These are phyloP conservation scores for Brenthis ino DNA, from an alignment of 2,888 invertebrate genomes.

Conservation along the genomic window DNA sequence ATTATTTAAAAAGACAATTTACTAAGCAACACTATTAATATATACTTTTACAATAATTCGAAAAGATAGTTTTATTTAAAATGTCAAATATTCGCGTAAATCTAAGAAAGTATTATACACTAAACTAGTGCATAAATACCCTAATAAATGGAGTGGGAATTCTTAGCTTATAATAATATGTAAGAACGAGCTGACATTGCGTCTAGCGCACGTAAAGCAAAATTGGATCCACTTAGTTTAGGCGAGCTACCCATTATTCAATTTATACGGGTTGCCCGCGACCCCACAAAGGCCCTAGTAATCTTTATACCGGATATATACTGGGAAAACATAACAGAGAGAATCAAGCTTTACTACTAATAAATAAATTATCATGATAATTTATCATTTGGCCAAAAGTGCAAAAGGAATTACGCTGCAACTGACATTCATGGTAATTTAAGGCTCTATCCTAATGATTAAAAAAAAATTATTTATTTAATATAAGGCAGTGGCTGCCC, in stretches of 20 bases:
- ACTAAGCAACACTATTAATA: too few relatives aligned
- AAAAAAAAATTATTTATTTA: too few relatives aligned
- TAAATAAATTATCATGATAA: conserved; percentile 1
- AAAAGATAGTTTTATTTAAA: too few relatives aligned
- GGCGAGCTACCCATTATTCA: conserved; percentile 72
- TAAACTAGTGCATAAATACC: conserved; percentile 1
- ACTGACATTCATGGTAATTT: background rate
- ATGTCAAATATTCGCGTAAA: background rate
- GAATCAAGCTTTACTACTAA: conserved; percentile 27
- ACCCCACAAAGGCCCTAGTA: conserved; percentile 54
- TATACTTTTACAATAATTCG: too few relatives aligned
- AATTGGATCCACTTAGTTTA: conserved; percentile 72
- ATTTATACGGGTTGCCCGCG: conserved; percentile 61
- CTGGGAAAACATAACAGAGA: conserved; percentile 29
- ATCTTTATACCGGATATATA: conserved; percentile 47
- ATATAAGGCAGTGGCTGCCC: too few relatives aligned
- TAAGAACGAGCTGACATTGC: conserved; percentile 38
- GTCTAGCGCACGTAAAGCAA: conserved; percentile 60
- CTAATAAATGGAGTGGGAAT: conserved; percentile 27
- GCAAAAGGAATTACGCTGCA: conserved; percentile 3
- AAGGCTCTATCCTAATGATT: too few relatives aligned
- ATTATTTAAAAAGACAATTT: too few relatives aligned
- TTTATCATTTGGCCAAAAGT: conserved; percentile 7
- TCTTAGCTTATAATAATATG: conserved; percentile 34
- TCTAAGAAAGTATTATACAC: conserved; percentile 12